Conservation (phyloP, 2,888 invertebrate species). For the Arge pagana region DNA sequence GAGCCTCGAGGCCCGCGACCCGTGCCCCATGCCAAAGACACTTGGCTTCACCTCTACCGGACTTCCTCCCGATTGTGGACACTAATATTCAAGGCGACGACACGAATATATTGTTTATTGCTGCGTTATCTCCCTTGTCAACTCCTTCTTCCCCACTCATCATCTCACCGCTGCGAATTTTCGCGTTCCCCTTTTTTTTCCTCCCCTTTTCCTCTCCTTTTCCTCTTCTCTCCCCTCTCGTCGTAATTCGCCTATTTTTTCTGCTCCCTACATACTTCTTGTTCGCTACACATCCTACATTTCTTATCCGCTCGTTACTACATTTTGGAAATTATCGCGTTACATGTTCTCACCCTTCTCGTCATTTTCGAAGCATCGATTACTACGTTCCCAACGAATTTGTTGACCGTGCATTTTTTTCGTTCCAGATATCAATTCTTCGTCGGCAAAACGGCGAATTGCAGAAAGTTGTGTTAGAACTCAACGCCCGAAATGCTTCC, state of each 20-base stretch:
- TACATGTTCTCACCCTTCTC: no score
- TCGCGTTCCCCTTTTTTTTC: background rate
- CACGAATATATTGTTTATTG: slow-evolving; percentile 14
- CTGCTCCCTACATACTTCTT: background rate
- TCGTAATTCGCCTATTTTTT: background rate
- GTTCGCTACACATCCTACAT: no score
- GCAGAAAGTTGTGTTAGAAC: slow-evolving; percentile 49
- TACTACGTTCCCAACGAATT: background rate
- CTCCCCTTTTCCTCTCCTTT: background rate
- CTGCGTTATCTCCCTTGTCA: background rate
- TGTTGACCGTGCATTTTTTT: no score
- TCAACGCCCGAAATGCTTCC: slow-evolving; percentile 44
- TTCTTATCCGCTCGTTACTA: no score
- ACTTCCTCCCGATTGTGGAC: slow-evolving; percentile 54
- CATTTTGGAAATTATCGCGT: no score
- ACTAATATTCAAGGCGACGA: slow-evolving; percentile 47
- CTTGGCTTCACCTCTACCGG: slow-evolving; percentile 48
- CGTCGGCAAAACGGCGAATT: slow-evolving; percentile 51
- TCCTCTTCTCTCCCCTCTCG: background rate
- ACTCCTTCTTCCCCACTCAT: background rate
- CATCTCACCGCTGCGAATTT: background rate
- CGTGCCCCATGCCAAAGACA: slow-evolving; percentile 24
- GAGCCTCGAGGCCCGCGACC: slow-evolving; percentile 37
- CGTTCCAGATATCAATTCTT: slow-evolving; percentile 49
- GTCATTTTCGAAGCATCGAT: no score